phyloP scores from a whole-genome alignment of 2,888 invertebrate genomes.

The Rutpela maculata region DNA sequence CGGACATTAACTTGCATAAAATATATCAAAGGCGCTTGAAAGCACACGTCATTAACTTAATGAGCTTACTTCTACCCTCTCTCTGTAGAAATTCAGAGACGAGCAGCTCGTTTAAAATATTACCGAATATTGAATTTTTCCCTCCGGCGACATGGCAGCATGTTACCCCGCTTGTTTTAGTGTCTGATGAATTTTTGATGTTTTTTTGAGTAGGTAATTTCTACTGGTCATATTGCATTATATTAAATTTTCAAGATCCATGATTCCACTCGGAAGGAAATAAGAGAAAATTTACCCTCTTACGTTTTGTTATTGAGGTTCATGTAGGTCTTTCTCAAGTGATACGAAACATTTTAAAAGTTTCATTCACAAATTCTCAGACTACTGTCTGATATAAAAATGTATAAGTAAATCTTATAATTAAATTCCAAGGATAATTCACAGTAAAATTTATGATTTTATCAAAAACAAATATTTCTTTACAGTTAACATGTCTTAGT shows the following conservation, averaged over 20 bases:
- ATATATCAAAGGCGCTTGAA: constrained; percentile 67
- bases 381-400: no score
- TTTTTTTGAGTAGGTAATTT: constrained; percentile 38
- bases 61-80: constrained; percentile 66
- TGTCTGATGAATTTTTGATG: constrained; percentile 69
- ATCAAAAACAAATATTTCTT: no score
- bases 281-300: not conserved
- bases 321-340: not conserved
- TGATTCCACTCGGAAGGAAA: not conserved
- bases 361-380: no score
- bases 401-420: no score
- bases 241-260: constrained; percentile 35
- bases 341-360: no score
- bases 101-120: constrained; percentile 59
- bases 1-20: constrained; percentile 68
- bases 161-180: constrained; percentile 64
- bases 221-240: constrained; percentile 37
- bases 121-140: constrained; percentile 62
- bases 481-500: no score
- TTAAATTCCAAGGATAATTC: no score
- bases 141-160: constrained; percentile 53
- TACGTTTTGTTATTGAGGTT: not conserved
- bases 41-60: constrained; percentile 70
- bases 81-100: constrained; percentile 49
- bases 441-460: no score